These are phyloP conservation scores for Microctonus hyperodae DNA, from an alignment of 2,888 invertebrate species.

Conservation along the genomic window DNA sequence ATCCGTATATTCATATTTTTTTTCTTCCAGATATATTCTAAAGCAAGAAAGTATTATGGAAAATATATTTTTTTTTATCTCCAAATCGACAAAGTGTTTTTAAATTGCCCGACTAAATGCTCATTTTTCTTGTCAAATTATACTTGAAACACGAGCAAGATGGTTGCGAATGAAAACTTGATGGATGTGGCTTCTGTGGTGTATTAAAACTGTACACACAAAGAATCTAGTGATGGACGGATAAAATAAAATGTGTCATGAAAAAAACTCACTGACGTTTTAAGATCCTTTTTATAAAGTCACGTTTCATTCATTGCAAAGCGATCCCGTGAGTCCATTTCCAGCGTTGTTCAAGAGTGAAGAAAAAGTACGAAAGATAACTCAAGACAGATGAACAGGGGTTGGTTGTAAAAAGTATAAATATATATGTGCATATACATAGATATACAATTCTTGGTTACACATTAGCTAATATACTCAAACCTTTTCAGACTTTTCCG, in stretches of 20 bases:
- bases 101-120: constrained; percentile 13
- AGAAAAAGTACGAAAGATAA: neutral
- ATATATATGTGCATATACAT: neutral
- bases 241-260: neutral
- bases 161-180: neutral
- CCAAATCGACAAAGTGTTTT: constrained; percentile 21
- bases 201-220: neutral
- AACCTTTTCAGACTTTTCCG: neutral
- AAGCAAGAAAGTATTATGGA: constrained; percentile 4
- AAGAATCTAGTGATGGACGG: neutral
- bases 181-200: neutral
- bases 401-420: constrained; percentile 1
- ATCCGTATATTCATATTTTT: too few relatives aligned
- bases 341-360: constrained; percentile 19
- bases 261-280: constrained; percentile 13
- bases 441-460: constrained; percentile 7
- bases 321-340: constrained; percentile 23
- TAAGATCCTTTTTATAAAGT: constrained; percentile 15
- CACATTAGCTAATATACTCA: neutral
- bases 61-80: constrained; percentile 22
- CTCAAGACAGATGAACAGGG: neutral
- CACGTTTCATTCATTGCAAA: constrained; percentile 19
- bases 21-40: constrained; percentile 14
- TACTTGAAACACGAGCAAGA: constrained; percentile 3
- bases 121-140: constrained; percentile 11